These are phyloP conservation scores for Ecliptopera silaceata DNA, from an alignment of 2,888 invertebrate genomes.

Conservation along the genomic window DNA sequence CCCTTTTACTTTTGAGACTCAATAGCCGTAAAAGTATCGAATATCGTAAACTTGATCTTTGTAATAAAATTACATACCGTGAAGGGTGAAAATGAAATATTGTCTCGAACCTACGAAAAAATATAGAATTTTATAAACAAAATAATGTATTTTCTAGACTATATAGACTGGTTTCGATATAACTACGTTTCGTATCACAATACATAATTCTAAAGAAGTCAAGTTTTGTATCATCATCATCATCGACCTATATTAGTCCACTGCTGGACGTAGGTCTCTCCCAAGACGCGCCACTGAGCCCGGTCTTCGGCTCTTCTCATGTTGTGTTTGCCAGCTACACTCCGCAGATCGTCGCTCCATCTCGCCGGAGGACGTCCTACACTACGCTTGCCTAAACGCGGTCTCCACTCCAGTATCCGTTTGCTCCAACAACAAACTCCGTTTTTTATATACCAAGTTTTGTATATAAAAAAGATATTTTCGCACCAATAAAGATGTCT, in stretches of 20 bases:
- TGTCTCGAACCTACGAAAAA: slow-evolving; percentile 51
- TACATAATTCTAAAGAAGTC: slow-evolving; percentile 35
- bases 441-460: too few species aligned
- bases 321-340: too few species aligned
- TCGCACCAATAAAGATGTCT: slow-evolving; percentile 46
- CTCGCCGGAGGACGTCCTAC: too few species aligned
- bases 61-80: slow-evolving; percentile 72
- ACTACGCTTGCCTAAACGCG: too few species aligned
- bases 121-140: slow-evolving; percentile 48
- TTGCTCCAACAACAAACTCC: too few species aligned
- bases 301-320: too few species aligned
- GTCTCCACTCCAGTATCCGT: too few species aligned
- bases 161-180: too few species aligned
- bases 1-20: slow-evolving; percentile 71
- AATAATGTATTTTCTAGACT: slow-evolving; percentile 32
- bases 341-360: too few species aligned
- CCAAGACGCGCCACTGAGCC: too few species aligned
- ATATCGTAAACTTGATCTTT: slow-evolving; percentile 71
- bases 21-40: slow-evolving; percentile 75
- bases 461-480: slow-evolving; percentile 39
- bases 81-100: slow-evolving; percentile 71
- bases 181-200: slow-evolving; percentile 11
- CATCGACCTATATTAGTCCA: too few species aligned
- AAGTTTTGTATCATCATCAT: slow-evolving; percentile 38
- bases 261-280: too few species aligned